phyloP scores from a whole-genome alignment of 2,113 vertebrate genomes.

The Albula goreensis region DNA sequence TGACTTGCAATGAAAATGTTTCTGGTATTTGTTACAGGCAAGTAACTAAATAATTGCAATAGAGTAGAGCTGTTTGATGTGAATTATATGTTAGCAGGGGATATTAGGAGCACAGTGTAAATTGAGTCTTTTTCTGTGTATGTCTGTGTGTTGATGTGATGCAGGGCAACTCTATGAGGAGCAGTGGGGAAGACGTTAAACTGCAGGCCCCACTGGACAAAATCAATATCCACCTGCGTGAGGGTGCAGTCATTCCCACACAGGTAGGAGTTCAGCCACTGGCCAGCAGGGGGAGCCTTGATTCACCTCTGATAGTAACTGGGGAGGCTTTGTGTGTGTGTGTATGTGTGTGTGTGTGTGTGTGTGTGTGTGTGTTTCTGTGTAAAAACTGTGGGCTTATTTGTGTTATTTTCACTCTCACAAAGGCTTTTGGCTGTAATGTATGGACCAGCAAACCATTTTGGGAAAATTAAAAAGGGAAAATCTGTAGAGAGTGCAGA shows the following conservation, averaged over 20 bases:
- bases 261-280: conserved; percentile 66
- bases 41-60: neutral
- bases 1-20: neutral
- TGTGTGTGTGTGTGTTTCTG: neutral
- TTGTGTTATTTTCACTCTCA: neutral
- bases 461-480: too few relatives aligned
- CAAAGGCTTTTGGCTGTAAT: neutral
- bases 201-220: conserved; percentile 77
- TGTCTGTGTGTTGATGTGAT: conserved; percentile 19
- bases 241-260: conserved; percentile 76
- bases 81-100: neutral
- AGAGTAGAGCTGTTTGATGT: neutral
- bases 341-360: neutral
- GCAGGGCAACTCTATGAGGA: conserved; percentile 72
- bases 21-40: neutral
- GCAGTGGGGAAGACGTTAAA: conserved; percentile 73
- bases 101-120: neutral
- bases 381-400: neutral
- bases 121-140: neutral
- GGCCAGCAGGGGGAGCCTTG: neutral
- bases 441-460: neutral
- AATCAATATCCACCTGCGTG: conserved; percentile 81
- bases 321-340: neutral
- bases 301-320: neutral
- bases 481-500: neutral